Base-by-base conservation (phyloP, 2,113 vertebrate species). In the Bettongia penicillata region DNA sequence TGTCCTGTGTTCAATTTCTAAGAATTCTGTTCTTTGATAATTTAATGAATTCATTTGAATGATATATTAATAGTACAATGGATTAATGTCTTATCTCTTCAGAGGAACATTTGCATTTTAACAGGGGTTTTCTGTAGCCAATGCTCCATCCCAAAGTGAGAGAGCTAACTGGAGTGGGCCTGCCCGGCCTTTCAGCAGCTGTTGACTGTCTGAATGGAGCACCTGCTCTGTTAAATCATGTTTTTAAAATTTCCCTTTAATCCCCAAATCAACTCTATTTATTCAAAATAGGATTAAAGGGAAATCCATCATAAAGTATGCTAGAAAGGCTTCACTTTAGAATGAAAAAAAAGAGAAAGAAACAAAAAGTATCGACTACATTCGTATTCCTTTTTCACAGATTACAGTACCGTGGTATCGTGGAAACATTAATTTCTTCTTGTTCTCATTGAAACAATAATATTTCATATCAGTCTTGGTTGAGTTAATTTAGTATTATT, bases 231-330 rank as follows among this genome's bases (percentile, higher is more conserved):
- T 24, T 91, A 51, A 11, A 37, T 51, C 23, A 31, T 4, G 77
- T 16, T 57, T 55, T 8, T 22, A 1, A 31, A 53, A 51, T 91
- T 94, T 31, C 9, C 84, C 14, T 50, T 90, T 52, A 68, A 68
- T 55, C 43, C 24, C 61, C 91, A 53, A 94, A 92, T 91, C n/a
- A 94, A 28, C 28, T 94, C 49, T 23, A 91, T 50, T 53, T 84
- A 96, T 90, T 95, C 52, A 51, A 43, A 57, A 96, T 90, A 49
- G 9, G 91, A 93, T 57, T 51, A n/a, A 12, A 26, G 24, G 53
- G 43, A 89, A 55, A 91, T 92, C n/a, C 16, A 90, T 93, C 90
- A 28, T 12, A 90, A 61, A 94, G 51, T 25, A 91, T 16, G 57
- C 8, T 31, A 37, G 8, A 25, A 28, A 95, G 37, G 84, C 89